These are phyloP conservation scores for Cossypha caffra DNA, from an alignment of 2,797 vertebrate species.

Conservation along the genomic window DNA sequence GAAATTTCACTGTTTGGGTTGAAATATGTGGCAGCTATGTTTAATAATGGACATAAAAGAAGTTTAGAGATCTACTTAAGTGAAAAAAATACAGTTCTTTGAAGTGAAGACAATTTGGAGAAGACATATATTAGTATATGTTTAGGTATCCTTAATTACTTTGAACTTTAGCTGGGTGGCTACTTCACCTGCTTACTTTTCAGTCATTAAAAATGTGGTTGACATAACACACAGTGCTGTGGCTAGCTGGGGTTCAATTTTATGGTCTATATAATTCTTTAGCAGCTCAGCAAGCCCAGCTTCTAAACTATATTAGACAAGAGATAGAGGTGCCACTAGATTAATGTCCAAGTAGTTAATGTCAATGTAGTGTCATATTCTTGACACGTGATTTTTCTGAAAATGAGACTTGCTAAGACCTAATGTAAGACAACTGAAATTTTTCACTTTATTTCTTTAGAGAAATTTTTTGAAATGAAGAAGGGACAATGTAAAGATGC, in stretches of 20 bases:
- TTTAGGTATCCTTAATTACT: not conserved
- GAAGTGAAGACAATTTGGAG: not conserved
- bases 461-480: conserved; percentile 99
- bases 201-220: not conserved
- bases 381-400: not conserved
- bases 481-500: conserved; percentile 98
- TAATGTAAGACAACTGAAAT: conserved; percentile 6
- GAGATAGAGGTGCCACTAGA: not conserved
- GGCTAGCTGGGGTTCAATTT: not conserved
- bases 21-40: not conserved
- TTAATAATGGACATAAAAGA: not conserved
- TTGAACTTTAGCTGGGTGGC: not conserved
- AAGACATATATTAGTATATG: not conserved
- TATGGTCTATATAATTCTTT: not conserved
- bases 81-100: not conserved
- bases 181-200: not conserved
- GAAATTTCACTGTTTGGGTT: not conserved
- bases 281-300: not conserved
- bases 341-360: not conserved
- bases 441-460: conserved; percentile 72
- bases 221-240: not conserved
- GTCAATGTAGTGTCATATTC: not conserved
- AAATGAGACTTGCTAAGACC: not conserved
- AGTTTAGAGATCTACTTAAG: not conserved
- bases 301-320: not conserved